Conservation (phyloP, 2,888 invertebrate genomes). For the Drepanosiphum platanoidis region DNA sequence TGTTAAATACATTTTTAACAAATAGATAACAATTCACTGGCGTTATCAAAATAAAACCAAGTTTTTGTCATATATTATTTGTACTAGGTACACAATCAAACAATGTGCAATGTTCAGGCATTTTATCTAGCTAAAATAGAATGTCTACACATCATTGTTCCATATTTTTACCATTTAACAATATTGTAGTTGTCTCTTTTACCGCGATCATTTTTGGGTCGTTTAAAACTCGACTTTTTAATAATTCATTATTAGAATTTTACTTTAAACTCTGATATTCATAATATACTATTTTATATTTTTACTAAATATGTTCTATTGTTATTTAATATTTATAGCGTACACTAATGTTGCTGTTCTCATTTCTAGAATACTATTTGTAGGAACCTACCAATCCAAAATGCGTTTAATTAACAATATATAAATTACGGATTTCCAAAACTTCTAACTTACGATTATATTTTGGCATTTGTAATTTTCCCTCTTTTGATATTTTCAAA, state of each 20-base stretch:
- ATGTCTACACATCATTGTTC: not conserved
- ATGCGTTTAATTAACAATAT: too few species aligned
- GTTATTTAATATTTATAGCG: too few species aligned
- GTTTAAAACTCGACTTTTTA: too few species aligned
- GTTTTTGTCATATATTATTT: not conserved
- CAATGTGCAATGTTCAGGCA: conserved; percentile 19
- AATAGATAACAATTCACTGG: not conserved
- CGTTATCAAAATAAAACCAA: not conserved
- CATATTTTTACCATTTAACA: conserved; percentile 10
- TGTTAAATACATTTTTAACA: not conserved
- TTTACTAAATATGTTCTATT: too few species aligned
- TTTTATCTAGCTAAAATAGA: conserved; percentile 27
- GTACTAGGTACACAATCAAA: not conserved
- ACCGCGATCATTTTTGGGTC: too few species aligned
- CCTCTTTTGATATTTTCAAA: not conserved
- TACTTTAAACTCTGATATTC: too few species aligned
- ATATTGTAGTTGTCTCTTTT: not conserved
- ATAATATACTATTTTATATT: too few species aligned
- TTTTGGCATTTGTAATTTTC: not conserved
- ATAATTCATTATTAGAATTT: too few species aligned
- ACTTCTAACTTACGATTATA: not conserved
- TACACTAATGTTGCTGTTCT: too few species aligned
- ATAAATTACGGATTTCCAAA: not conserved
- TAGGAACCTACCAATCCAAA: too few species aligned
- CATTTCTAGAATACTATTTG: too few species aligned